Evolutionary conservation across 2,113 vertebrate species (phyloP).

Genomic region (Ptyas mucosa): DNA sequence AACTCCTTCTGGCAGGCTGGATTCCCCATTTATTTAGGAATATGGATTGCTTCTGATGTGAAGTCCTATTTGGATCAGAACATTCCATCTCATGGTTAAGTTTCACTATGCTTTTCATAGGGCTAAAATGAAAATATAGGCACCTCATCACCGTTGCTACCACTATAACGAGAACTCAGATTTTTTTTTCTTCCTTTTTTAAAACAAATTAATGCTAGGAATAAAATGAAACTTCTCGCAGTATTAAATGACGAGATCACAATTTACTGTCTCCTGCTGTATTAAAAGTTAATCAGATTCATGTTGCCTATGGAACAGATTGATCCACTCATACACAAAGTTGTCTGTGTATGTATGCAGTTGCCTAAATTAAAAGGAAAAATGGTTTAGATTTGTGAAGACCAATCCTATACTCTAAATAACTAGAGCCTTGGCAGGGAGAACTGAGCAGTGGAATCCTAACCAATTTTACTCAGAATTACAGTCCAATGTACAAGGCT

Average conservation of each 20-base stretch:
- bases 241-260: not conserved
- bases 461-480: not conserved
- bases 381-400: not conserved
- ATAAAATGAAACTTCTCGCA: slow-evolving; percentile 25
- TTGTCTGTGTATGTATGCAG: not conserved
- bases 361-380: not conserved
- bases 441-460: not conserved
- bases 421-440: not conserved
- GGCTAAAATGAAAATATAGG: not conserved
- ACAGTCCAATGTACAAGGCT: not conserved
- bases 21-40: not conserved
- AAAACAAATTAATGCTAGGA: not conserved
- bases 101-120: not conserved
- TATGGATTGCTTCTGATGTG: not conserved
- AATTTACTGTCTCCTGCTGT: slow-evolving; percentile 22
- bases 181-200: not conserved
- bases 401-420: not conserved
- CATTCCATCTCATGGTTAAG: not conserved
- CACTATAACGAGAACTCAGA: not conserved
- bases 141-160: not conserved
- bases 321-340: not conserved
- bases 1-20: not conserved
- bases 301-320: not conserved
- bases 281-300: not conserved
- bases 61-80: not conserved